A percentile compares a stretch with the other conserved stretches of the same genome.
Conservation (phyloP, 2,888 invertebrate genomes). For the Philereme transversata region DNA sequence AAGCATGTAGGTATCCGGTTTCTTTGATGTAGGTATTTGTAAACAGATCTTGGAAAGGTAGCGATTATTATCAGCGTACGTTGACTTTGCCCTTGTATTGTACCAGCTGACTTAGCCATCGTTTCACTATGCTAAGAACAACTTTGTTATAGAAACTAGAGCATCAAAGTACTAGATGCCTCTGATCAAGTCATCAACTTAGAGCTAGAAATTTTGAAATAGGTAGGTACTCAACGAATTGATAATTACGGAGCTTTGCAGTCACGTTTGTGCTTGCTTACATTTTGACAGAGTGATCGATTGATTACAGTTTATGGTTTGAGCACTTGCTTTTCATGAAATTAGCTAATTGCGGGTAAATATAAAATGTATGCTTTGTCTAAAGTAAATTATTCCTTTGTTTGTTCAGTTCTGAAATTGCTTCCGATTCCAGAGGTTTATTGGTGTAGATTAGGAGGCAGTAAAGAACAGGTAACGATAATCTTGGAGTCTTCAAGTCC, state of each 20-base stretch:
- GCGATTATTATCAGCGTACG: no score
- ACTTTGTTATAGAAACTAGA: conserved; percentile 53
- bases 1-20: no score
- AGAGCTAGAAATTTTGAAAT: conserved; percentile 53
- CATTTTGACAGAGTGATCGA: conserved; percentile 56
- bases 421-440: no score
- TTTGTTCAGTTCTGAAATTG: no score
- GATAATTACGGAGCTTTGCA: conserved; percentile 64
- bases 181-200: conserved; percentile 23
- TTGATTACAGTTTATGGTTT: conserved; percentile 44
- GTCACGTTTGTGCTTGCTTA: conserved; percentile 60
- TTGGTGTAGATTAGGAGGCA: no score
- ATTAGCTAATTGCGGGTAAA: neutral
- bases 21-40: no score
- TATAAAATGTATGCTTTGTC: neutral
- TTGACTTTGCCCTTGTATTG: no score
- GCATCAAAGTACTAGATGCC: conserved; percentile 34
- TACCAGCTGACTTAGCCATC: neutral
- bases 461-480: no score
- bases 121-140: conserved; percentile 19
- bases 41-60: no score
- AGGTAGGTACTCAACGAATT: conserved; percentile 47
- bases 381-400: neutral
- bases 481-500: no score
- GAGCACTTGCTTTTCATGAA: conserved; percentile 23